phyloP scores from a whole-genome alignment of 2,888 invertebrate species.

The Tinea semifulvella region DNA sequence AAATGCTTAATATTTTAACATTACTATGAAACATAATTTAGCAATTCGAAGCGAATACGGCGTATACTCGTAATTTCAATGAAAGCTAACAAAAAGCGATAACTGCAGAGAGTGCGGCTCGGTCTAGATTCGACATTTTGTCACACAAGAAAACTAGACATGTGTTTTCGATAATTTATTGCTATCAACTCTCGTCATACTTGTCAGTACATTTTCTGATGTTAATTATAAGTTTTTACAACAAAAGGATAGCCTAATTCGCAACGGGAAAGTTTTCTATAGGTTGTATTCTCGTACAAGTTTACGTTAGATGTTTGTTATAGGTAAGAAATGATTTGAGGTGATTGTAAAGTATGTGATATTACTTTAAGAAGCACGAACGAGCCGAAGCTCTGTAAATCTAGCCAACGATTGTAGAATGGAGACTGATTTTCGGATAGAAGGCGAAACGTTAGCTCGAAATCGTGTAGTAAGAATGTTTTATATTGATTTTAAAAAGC shows the following conservation, averaged over 20 bases:
- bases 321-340: slow-evolving; percentile 26
- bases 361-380: slow-evolving; percentile 47
- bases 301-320: slow-evolving; percentile 5
- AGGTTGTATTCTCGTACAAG: slow-evolving; percentile 5
- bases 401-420: slow-evolving; percentile 49
- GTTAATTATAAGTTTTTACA: too few relatives aligned
- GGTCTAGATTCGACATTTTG: too few relatives aligned
- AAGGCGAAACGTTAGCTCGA: slow-evolving; percentile 50
- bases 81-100: too few relatives aligned
- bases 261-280: slow-evolving; percentile 6
- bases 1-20: too few relatives aligned
- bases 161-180: too few relatives aligned
- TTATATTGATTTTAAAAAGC: slow-evolving; percentile 28
- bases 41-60: too few relatives aligned
- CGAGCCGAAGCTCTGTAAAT: slow-evolving; percentile 31
- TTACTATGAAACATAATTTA: too few relatives aligned
- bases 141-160: too few relatives aligned
- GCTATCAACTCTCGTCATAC: too few relatives aligned
- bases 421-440: slow-evolving; percentile 65
- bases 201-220: too few relatives aligned
- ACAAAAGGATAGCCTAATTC: slow-evolving; percentile 1
- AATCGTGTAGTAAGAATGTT: slow-evolving; percentile 31
- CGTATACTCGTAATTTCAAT: too few relatives aligned
- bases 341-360: slow-evolving; percentile 56
- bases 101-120: too few relatives aligned